phyloP scores from a whole-genome alignment of 1,140 invertebrate species.

The Hirudo medicinalis region DNA sequence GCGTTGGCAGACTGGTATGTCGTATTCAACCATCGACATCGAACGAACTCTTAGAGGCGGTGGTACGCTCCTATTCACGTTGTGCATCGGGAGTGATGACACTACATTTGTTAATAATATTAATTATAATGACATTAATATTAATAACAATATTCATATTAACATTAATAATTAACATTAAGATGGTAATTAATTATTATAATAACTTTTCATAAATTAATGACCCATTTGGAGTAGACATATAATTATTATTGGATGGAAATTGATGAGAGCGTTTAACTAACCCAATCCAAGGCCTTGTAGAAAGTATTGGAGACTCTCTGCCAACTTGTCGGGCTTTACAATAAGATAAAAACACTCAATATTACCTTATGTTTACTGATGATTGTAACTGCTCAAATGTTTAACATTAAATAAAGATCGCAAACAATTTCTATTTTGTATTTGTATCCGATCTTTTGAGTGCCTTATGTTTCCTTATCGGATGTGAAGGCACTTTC shows the following conservation, averaged over 20 bases:
- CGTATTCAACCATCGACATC: constrained; percentile 64
- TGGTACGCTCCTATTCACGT: constrained; percentile 21
- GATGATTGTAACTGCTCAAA: too few species aligned
- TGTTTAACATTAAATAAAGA: too few species aligned
- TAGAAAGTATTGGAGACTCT: constrained; percentile 64
- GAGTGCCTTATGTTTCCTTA: too few species aligned
- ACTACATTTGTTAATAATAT: constrained; percentile 19
- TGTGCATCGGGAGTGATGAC: constrained; percentile 23
- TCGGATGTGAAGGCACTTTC: too few species aligned
- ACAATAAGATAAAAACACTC: constrained; percentile 25
- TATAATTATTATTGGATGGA: background rate
- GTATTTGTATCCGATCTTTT: too few species aligned
- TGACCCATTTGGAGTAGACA: background rate
- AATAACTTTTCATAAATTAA: background rate
- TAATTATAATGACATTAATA: background rate
- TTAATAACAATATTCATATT: background rate
- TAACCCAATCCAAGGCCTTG: constrained; percentile 59
- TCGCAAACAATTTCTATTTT: too few species aligned
- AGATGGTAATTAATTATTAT: too few species aligned
- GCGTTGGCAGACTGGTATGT: constrained; percentile 46
- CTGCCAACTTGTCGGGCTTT: constrained; percentile 64
- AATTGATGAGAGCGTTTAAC: constrained; percentile 21
- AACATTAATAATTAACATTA: background rate
- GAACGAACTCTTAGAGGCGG: constrained; percentile 33
- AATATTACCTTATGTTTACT: too few species aligned